Evolutionary conservation across 2,797 vertebrate species (phyloP).

Genomic region (Mus caroli): DNA sequence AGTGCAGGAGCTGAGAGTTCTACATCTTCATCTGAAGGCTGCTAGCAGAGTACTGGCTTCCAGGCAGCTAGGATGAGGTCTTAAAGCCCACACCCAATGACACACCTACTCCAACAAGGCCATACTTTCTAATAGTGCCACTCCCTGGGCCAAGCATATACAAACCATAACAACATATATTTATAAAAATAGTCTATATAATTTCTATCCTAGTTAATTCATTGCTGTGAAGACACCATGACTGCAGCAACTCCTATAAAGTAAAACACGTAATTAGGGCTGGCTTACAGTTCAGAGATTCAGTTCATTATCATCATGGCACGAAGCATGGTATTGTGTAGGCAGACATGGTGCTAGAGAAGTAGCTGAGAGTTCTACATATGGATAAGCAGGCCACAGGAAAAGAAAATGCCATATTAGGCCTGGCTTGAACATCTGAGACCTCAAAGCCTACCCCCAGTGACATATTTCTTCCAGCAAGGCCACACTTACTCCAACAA

Average conservation of each 20-base stretch:
- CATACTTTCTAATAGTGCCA: neutral
- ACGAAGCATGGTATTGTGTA: neutral
- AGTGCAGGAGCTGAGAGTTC: neutral
- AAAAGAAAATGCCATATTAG: neutral
- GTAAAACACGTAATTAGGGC: no score
- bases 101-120: neutral
- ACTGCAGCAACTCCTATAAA: neutral
- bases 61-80: neutral
- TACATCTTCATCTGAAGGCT: neutral
- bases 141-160: neutral
- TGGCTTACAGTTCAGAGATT: neutral
- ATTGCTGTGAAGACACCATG: neutral
- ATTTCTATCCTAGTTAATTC: neutral
- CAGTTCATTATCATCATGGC: neutral
- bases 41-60: neutral
- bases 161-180: neutral
- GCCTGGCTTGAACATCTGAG: neutral
- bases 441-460: neutral
- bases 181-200: slow-evolving; percentile 51
- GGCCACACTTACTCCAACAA: neutral
- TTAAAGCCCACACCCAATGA: neutral
- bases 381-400: neutral
- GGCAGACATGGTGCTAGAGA: neutral
- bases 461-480: neutral
- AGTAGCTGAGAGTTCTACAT: neutral